These are phyloP conservation scores for Semaprochilodus insignis DNA, from an alignment of 2,797 vertebrate genomes.

Conservation along the genomic window DNA sequence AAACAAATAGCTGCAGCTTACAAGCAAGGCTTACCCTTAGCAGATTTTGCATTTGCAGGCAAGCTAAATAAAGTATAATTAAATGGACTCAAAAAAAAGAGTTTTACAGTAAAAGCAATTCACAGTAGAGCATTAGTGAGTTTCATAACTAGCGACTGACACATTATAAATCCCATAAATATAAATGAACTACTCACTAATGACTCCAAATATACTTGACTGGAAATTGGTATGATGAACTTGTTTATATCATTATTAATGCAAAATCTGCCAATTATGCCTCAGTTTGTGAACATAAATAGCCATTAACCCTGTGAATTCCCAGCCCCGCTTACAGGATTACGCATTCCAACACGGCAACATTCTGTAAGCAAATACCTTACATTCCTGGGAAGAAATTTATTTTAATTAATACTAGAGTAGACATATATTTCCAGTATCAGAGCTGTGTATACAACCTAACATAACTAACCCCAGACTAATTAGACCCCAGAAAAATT, in stretches of 20 bases:
- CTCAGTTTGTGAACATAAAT: conserved; percentile 44
- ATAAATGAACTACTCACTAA: not conserved
- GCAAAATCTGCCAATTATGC: conserved; percentile 41
- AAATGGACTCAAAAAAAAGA: no score
- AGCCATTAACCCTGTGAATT: conserved; percentile 57
- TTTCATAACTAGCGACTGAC: not conserved
- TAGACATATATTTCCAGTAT: conserved; percentile 23
- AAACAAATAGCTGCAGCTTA: no score
- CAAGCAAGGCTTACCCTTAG: no score
- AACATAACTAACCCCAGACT: not conserved
- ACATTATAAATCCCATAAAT: not conserved
- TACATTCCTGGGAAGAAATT: conserved; percentile 39
- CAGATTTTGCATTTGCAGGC: no score
- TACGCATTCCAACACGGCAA: conserved; percentile 49
- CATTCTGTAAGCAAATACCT: conserved; percentile 45
- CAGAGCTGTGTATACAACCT: not conserved
- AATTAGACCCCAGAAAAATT: not conserved
- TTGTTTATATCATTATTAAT: conserved; percentile 23
- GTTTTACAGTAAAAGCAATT: no score
- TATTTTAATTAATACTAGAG: conserved; percentile 28
- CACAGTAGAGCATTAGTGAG: not conserved
- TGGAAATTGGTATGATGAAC: conserved; percentile 22
- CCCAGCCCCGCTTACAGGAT: conserved; percentile 53
- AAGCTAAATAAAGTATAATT: no score
- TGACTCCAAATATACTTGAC: conserved; percentile 14